Evolutionary conservation across 2,113 vertebrate genomes (phyloP).

Genomic region (Podarcis cretensis): DNA sequence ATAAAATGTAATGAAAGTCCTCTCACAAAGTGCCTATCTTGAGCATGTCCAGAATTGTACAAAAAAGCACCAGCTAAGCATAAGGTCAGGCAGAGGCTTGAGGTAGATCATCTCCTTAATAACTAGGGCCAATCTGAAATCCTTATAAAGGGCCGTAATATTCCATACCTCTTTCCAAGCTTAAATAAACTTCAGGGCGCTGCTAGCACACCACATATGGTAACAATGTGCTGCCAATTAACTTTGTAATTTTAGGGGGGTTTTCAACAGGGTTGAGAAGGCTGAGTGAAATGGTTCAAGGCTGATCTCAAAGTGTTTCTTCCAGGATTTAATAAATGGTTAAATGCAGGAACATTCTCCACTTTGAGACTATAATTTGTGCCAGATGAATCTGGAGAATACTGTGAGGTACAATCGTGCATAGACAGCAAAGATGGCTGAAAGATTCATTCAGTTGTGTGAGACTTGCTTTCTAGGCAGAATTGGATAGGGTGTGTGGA

Average conservation of each 20-base stretch:
- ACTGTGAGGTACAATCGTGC: not conserved
- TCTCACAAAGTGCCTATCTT: not conserved
- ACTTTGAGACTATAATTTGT: slow-evolving; percentile 68
- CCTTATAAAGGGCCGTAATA: slow-evolving; percentile 62
- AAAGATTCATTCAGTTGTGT: not conserved
- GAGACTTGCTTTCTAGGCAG: not conserved
- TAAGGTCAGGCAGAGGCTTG: slow-evolving; percentile 23
- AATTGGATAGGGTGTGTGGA: not conserved
- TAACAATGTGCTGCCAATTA: slow-evolving; percentile 73
- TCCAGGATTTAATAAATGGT: slow-evolving; percentile 63
- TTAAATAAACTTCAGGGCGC: slow-evolving; percentile 64
- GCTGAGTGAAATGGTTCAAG: slow-evolving; percentile 62
- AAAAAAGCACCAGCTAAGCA: slow-evolving; percentile 6
- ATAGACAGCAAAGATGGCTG: not conserved
- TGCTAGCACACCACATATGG: slow-evolving; percentile 67
- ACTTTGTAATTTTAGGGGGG: slow-evolving; percentile 64
- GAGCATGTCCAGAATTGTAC: not conserved
- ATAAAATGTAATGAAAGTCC: not conserved
- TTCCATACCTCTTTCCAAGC: slow-evolving; percentile 59
- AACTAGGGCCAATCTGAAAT: slow-evolving; percentile 47
- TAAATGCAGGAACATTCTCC: slow-evolving; percentile 64
- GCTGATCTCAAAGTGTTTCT: slow-evolving; percentile 65
- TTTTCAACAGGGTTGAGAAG: slow-evolving; percentile 64
- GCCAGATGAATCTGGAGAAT: slow-evolving; percentile 60
- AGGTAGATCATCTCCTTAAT: slow-evolving; percentile 43